A percentile compares a stretch with the other conserved stretches of the same genome.
Evolutionary conservation across 1,140 invertebrate species (phyloP).

Genomic region (Manduca sexta): DNA sequence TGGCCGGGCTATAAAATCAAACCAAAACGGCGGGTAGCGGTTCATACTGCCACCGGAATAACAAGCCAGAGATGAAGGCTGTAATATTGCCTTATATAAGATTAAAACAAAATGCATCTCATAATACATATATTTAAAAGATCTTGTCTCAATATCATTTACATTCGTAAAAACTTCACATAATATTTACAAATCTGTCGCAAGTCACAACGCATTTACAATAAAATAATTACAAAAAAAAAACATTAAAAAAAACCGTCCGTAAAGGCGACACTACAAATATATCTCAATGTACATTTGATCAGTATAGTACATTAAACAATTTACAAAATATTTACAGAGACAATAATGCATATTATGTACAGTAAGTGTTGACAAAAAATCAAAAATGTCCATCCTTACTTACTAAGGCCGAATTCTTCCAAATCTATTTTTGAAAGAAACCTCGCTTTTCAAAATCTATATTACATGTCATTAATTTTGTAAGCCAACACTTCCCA

Average conservation of each 20-base stretch:
- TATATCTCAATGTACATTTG: constrained; percentile 25
- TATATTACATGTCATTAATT: too few relatives aligned
- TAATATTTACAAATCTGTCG: constrained; percentile 45
- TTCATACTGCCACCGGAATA: too few relatives aligned
- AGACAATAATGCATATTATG: constrained; percentile 18
- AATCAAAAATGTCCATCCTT: neutral
- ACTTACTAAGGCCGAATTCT: too few relatives aligned
- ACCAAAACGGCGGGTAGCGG: too few relatives aligned
- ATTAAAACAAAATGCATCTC: neutral
- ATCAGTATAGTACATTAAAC: constrained; percentile 1
- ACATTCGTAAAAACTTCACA: constrained; percentile 42
- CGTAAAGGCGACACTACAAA: constrained; percentile 32
- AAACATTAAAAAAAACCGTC: constrained; percentile 38
- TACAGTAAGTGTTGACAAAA: neutral
- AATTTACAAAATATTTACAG: constrained; percentile 3
- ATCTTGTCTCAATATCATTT: constrained; percentile 58
- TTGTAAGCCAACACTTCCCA: too few relatives aligned
- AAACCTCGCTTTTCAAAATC: too few relatives aligned
- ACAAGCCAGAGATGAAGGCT: too few relatives aligned
- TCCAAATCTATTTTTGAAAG: too few relatives aligned
- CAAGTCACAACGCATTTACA: constrained; percentile 44
- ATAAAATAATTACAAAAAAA: constrained; percentile 35
- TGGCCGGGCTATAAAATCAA: too few relatives aligned
- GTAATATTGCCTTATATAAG: neutral
- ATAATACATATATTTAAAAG: constrained; percentile 61